phyloP scores from a whole-genome alignment of 2,888 invertebrate genomes.

The Oligia fasciuncula region DNA sequence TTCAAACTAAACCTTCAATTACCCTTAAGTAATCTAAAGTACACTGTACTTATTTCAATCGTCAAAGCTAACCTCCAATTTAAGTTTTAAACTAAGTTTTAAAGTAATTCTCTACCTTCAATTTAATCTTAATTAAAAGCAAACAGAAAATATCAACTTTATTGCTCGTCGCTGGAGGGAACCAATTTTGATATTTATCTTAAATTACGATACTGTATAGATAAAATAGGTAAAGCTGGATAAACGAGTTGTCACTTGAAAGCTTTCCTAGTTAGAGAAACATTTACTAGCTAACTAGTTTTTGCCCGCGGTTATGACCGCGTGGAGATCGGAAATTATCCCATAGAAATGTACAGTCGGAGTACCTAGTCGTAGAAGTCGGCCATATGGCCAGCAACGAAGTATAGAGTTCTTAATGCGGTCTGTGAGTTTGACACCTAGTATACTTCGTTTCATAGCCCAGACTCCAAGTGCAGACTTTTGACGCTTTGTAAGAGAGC shows the following conservation, averaged over 20 bases:
- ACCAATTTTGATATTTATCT: slow-evolving; percentile 39
- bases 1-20: slow-evolving; percentile 15
- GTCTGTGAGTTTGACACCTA: no score
- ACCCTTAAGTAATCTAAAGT: slow-evolving; percentile 28
- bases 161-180: slow-evolving; percentile 3
- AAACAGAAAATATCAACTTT: slow-evolving; percentile 49
- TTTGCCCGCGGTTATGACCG: not conserved
- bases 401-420: no score
- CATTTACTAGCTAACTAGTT: not conserved
- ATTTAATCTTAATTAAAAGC: slow-evolving; percentile 40
- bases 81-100: slow-evolving; percentile 33
- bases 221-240: not conserved
- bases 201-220: slow-evolving; percentile 4
- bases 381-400: no score
- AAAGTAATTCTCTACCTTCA: slow-evolving; percentile 32
- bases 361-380: no score
- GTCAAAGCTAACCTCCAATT: slow-evolving; percentile 8
- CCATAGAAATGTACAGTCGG: not conserved
- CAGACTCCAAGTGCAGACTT: no score
- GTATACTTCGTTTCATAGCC: no score
- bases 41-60: slow-evolving; percentile 6
- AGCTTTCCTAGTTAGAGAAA: not conserved
- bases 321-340: not conserved
- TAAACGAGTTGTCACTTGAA: slow-evolving; percentile 3
- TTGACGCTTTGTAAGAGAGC: no score